These are phyloP conservation scores for Dunckerocampus dactyliophorus DNA, from an alignment of 2,113 vertebrate genomes.

Conservation along the genomic window DNA sequence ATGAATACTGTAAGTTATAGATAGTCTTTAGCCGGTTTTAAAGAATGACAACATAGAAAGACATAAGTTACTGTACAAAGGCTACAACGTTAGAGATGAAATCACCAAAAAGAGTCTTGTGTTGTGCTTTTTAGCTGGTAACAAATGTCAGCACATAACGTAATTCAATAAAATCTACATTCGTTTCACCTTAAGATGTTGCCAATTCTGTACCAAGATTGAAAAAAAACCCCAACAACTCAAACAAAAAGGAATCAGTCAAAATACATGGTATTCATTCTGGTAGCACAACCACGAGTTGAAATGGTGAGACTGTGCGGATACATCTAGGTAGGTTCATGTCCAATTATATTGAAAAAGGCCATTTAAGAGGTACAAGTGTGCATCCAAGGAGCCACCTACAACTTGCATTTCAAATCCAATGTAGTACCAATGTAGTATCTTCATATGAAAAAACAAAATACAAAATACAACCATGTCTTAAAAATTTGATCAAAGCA, in stretches of 20 bases:
- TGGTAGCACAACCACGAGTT: slow-evolving; percentile 22
- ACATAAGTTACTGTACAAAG: slow-evolving; percentile 75
- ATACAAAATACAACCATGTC: slow-evolving; percentile 68
- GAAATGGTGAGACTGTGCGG: slow-evolving; percentile 19
- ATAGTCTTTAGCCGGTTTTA: slow-evolving; percentile 42
- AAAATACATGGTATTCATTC: slow-evolving; percentile 34
- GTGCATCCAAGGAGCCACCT: slow-evolving; percentile 36
- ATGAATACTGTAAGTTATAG: slow-evolving; percentile 49
- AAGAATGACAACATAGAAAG: slow-evolving; percentile 56
- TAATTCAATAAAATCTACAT: slow-evolving; percentile 34
- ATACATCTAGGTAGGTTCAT: slow-evolving; percentile 20
- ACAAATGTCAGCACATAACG: slow-evolving; percentile 15
- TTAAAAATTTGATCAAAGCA: slow-evolving; percentile 59
- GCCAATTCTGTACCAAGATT: slow-evolving; percentile 50
- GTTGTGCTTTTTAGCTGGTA: slow-evolving; percentile 42
- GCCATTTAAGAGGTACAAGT: slow-evolving; percentile 40
- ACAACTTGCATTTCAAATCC: slow-evolving; percentile 54
- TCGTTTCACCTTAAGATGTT: slow-evolving; percentile 24
- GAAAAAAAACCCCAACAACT: slow-evolving; percentile 1
- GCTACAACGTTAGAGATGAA: slow-evolving; percentile 45
- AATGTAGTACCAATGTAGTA: slow-evolving; percentile 72
- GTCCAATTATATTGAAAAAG: slow-evolving; percentile 36
- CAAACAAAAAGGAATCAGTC: slow-evolving; percentile 5
- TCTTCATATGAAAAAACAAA: slow-evolving; percentile 67
- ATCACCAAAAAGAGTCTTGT: slow-evolving; percentile 31